Conservation (phyloP, 2,113 vertebrate genomes). For the Sinosuthora webbiana region DNA sequence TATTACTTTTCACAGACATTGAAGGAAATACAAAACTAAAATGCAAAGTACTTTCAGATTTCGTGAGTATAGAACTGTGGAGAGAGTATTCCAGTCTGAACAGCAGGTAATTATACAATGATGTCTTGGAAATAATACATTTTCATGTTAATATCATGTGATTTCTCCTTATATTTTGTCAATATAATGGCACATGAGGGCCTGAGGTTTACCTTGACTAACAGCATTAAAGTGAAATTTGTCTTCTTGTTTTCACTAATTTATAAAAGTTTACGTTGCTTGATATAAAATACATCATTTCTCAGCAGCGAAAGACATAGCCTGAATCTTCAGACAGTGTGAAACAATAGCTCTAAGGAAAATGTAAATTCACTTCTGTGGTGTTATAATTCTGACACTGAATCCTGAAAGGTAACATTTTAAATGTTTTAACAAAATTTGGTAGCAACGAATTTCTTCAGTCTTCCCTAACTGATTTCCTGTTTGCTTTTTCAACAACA, state of each 20-base stretch:
- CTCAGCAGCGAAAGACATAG: constrained; percentile 44
- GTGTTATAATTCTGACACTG: constrained; percentile 45
- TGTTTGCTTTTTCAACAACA: background rate
- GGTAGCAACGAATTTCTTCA: background rate
- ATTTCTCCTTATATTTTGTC: background rate
- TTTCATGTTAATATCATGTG: background rate
- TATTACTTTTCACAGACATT: background rate
- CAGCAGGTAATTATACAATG: background rate
- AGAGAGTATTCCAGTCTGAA: background rate
- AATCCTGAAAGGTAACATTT: constrained; percentile 53
- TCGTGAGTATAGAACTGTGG: background rate
- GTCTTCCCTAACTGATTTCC: background rate
- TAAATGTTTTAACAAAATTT: constrained; percentile 1
- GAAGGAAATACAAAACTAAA: background rate
- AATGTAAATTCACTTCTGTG: constrained; percentile 64
- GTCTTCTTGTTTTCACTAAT: constrained; percentile 44
- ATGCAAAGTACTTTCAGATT: background rate
- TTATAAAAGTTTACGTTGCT: constrained; percentile 54
- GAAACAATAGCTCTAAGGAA: constrained; percentile 68
- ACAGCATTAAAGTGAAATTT: background rate
- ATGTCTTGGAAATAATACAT: background rate
- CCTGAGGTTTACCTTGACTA: constrained; percentile 19
- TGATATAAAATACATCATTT: constrained; percentile 45
- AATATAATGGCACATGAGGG: background rate
- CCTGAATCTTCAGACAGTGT: constrained; percentile 48